These are phyloP conservation scores for Xestia rhomboidea DNA, from an alignment of 2,888 invertebrate genomes.

Conservation along the genomic window DNA sequence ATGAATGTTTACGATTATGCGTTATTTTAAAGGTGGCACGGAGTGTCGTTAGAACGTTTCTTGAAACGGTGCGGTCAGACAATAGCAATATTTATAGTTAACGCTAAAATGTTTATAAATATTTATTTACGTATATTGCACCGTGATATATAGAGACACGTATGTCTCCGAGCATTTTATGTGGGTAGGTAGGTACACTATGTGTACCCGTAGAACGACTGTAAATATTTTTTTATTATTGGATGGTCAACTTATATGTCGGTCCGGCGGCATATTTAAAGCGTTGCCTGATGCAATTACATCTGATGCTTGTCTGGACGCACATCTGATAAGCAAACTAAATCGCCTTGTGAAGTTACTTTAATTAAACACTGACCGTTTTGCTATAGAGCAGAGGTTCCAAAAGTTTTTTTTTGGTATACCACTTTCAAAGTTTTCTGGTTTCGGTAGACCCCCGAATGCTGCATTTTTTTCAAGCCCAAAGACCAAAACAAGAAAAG, in stretches of 20 bases:
- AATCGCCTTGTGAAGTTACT: conserved; percentile 81
- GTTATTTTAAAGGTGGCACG: conserved; percentile 57
- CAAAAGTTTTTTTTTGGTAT: too few relatives aligned
- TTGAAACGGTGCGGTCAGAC: background rate
- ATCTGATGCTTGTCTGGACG: conserved; percentile 83
- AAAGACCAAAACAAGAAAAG: too few relatives aligned
- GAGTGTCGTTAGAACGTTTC: conserved; percentile 46
- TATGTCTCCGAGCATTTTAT: conserved; percentile 2
- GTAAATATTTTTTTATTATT: conserved; percentile 36
- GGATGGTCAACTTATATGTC: conserved; percentile 63
- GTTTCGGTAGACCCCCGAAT: too few relatives aligned
- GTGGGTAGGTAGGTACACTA: background rate
- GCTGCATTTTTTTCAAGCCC: too few relatives aligned
- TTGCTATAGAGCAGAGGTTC: conserved; percentile 68
- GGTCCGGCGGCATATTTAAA: conserved; percentile 82
- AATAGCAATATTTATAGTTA: background rate
- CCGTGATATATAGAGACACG: background rate
- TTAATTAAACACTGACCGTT: conserved; percentile 86
- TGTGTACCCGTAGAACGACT: background rate
- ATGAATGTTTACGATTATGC: conserved; percentile 73
- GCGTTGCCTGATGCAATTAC: conserved; percentile 84
- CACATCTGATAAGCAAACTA: conserved; percentile 85
- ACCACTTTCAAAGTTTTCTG: too few relatives aligned
- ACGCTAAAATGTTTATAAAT: background rate
- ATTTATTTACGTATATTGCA: background rate